Conservation (phyloP, 2,797 vertebrate genomes). For the Myotis vivesi region DNA sequence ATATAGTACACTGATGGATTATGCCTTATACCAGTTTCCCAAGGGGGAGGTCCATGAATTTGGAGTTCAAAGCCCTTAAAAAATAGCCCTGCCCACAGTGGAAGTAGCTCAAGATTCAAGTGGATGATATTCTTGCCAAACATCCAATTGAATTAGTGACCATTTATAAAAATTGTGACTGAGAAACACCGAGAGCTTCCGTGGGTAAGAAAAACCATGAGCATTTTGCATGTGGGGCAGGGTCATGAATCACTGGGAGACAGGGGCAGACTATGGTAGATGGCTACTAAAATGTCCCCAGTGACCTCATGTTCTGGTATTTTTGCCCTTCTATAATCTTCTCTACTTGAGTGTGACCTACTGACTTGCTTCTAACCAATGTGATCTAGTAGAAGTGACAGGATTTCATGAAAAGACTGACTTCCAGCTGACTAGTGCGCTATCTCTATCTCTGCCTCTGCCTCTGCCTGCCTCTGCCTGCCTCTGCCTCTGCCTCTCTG, state of each 20-base stretch:
- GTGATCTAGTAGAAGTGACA: not conserved
- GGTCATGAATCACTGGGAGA: not conserved
- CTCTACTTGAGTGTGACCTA: not conserved
- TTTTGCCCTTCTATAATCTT: not conserved
- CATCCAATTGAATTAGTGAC: not conserved
- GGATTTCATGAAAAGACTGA: not conserved
- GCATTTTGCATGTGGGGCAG: not conserved
- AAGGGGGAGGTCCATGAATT: not conserved
- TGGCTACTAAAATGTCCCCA: not conserved
- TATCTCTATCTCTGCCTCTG: not conserved
- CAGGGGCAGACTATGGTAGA: not conserved
- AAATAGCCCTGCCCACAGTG: not conserved
- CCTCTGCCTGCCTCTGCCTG: not conserved
- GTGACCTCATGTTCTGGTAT: not conserved
- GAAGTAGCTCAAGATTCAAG: not conserved
- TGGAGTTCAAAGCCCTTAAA: not conserved
- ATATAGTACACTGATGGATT: not conserved
- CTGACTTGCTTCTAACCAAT: not conserved
- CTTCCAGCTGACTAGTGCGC: not conserved
- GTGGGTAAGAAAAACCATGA: not conserved
- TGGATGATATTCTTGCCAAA: constrained; percentile 17
- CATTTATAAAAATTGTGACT: not conserved
- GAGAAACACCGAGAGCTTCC: not conserved
- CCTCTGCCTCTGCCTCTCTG: not conserved
- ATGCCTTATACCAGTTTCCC: not conserved